Evolutionary conservation across 2,888 invertebrate species (phyloP).

Genomic region (Volucella inanis): DNA sequence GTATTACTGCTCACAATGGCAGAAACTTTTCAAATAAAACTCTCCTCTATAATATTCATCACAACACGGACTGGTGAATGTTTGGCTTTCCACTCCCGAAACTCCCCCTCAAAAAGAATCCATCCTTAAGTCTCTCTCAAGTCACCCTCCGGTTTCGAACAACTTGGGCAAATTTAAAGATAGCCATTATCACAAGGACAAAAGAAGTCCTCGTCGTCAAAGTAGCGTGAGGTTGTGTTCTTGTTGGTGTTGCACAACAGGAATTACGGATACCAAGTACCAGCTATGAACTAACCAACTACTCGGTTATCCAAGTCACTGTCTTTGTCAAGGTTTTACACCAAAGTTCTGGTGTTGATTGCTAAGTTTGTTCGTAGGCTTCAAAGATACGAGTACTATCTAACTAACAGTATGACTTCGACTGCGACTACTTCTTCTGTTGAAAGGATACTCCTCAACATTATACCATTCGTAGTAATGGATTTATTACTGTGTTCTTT

Average conservation of each 20-base stretch:
- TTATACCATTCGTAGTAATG: conserved; percentile 34
- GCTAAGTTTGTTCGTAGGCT: conserved; percentile 57
- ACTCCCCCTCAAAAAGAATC: neutral
- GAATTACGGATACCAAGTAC: neutral
- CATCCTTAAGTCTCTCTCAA: too few species aligned
- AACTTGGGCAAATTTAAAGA: conserved; percentile 15
- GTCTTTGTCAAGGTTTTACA: conserved; percentile 36
- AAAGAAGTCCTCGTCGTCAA: conserved; percentile 17
- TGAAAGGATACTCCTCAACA: conserved; percentile 37
- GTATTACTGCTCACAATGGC: conserved; percentile 37
- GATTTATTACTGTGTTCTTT: conserved; percentile 53
- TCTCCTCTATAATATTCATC: conserved; percentile 69
- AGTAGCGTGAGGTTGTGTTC: neutral
- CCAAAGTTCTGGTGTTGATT: conserved; percentile 68
- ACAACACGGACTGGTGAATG: conserved; percentile 40
- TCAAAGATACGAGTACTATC: neutral
- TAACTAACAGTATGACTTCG: too few species aligned
- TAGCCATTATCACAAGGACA: conserved; percentile 45
- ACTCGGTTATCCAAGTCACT: neutral
- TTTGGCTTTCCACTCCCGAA: neutral
- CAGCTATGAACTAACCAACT: neutral
- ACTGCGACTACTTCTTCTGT: neutral
- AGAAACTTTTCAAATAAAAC: conserved; percentile 72
- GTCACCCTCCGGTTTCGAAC: neutral
- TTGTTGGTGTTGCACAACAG: conserved; percentile 9